Conservation (phyloP, 2,888 invertebrate species). For the Dolichopus griseipennis region DNA sequence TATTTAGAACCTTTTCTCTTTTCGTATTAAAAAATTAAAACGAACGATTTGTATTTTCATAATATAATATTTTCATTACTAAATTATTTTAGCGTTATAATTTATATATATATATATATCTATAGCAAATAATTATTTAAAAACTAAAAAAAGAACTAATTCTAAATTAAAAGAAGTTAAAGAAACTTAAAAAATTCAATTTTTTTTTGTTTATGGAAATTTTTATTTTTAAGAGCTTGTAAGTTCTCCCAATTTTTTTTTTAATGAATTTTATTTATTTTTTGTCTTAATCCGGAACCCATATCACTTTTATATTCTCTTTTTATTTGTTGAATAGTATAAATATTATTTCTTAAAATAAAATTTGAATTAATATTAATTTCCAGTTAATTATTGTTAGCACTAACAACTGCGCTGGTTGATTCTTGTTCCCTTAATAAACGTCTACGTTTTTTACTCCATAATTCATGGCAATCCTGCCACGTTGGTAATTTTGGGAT, state of each 20-base stretch:
- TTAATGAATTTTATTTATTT: background rate
- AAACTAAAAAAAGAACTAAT: no score
- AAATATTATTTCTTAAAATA: background rate
- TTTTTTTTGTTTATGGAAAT: background rate
- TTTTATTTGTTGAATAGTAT: background rate
- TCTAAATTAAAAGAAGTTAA: no score
- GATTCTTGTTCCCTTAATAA: slow-evolving; percentile 65
- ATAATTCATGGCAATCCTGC: slow-evolving; percentile 99
- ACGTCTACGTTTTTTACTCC: slow-evolving; percentile 91
- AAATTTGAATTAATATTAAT: background rate
- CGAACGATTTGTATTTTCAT: no score
- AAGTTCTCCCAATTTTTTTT: background rate
- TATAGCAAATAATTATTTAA: no score
- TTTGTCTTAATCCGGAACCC: background rate
- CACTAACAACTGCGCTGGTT: slow-evolving; percentile 10
- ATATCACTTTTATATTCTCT: background rate
- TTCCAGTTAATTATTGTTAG: background rate
- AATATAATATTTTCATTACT: no score
- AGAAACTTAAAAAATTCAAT: no score
- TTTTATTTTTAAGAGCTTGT: background rate
- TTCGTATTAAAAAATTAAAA: no score
- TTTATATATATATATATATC: no score
- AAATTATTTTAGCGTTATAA: no score
- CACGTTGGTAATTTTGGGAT: slow-evolving; percentile 81
- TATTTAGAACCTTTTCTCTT: no score